Conservation (phyloP, 2,888 invertebrate species). For the Orchestes rusci region DNA sequence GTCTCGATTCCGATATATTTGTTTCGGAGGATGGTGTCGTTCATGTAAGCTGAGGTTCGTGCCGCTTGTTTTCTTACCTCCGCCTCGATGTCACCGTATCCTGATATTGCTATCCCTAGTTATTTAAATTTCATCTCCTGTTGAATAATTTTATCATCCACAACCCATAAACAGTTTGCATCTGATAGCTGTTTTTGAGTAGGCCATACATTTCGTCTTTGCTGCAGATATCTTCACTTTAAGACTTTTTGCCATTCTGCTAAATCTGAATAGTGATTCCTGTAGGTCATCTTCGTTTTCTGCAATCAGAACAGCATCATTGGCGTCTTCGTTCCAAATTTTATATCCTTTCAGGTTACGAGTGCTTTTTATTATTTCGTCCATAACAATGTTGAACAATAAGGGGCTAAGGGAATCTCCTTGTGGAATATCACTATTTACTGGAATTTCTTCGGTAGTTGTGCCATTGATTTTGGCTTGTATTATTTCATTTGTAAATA, state of each 20-base stretch:
- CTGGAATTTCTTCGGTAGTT: slow-evolving; percentile 5
- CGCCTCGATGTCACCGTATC: no score
- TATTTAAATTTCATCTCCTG: no score
- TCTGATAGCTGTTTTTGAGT: no score
- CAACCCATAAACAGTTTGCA: no score
- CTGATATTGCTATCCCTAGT: slow-evolving; percentile 10
- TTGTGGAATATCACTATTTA: slow-evolving; percentile 13
- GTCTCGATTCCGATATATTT: slow-evolving; percentile 12
- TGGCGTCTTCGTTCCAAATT: slow-evolving; percentile 6
- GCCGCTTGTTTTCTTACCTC: no score
- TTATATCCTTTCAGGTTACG: slow-evolving; percentile 5
- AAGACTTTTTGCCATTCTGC: slow-evolving; percentile 11
- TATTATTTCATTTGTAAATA: slow-evolving; percentile 4
- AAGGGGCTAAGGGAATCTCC: slow-evolving; percentile 11
- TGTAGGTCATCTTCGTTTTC: no score
- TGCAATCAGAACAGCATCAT: slow-evolving; percentile 21
- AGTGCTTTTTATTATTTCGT: slow-evolving; percentile 5
- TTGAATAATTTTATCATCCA: no score
- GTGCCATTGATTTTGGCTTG: slow-evolving; percentile 1
- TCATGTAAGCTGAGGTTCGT: no score
- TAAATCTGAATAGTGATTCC: no score
- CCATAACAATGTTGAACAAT: slow-evolving; percentile 12
- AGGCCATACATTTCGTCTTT: no score
- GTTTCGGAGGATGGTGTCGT: no score
- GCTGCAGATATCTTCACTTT: no score